phyloP scores from a whole-genome alignment of 2,113 vertebrate species.

The Athene noctua region DNA sequence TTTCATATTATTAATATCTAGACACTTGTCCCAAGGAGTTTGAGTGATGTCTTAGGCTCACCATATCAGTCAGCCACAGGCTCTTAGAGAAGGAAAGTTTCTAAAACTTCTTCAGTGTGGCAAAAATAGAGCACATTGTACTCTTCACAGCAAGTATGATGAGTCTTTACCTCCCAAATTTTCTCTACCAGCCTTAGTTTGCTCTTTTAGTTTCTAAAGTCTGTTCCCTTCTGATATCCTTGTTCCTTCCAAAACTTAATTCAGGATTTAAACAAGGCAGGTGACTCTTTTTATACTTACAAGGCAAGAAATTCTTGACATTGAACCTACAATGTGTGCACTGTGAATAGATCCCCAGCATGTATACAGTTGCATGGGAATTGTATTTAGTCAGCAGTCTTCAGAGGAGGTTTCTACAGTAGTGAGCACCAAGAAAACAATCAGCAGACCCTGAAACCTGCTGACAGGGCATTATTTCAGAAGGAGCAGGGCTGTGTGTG shows the following conservation, averaged over 20 bases:
- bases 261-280: background rate
- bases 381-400: slow-evolving; percentile 19
- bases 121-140: background rate
- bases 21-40: background rate
- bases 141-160: background rate
- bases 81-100: background rate
- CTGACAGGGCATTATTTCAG: background rate
- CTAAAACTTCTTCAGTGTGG: background rate
- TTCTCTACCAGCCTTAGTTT: background rate
- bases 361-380: background rate
- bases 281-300: background rate
- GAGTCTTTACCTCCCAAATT: background rate
- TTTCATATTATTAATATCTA: background rate
- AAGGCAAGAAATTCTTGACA: background rate
- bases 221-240: background rate
- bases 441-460: background rate
- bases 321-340: background rate
- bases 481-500: background rate
- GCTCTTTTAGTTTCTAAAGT: background rate
- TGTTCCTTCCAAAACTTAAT: background rate
- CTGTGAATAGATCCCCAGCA: background rate
- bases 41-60: background rate
- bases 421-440: background rate
- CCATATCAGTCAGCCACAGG: background rate
- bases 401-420: background rate